phyloP scores from a whole-genome alignment of 2,888 invertebrate species.

The Erpobdella octoculata region DNA sequence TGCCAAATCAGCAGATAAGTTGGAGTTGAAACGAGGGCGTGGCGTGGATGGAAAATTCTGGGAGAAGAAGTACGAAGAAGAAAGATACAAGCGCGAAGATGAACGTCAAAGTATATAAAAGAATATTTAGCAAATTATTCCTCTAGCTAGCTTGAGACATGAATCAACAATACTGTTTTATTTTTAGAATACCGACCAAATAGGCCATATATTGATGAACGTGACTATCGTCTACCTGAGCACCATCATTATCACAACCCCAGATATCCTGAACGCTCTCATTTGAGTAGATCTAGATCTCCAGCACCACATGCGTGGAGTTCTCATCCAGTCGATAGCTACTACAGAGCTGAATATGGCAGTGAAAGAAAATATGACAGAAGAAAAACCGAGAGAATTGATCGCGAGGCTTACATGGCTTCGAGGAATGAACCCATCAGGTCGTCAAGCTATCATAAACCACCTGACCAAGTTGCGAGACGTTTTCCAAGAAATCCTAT shows the following conservation, averaged over 20 bases:
- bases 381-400: no score
- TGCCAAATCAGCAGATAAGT: not conserved
- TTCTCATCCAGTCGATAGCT: no score
- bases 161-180: slow-evolving; percentile 6
- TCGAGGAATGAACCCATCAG: not conserved
- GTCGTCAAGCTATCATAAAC: not conserved
- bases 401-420: not conserved
- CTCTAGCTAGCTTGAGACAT: not conserved
- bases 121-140: not conserved
- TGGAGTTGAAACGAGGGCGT: not conserved
- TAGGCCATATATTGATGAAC: not conserved
- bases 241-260: not conserved
- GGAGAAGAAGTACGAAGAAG: not conserved
- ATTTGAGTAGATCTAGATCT: not conserved
- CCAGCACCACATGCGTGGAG: not conserved
- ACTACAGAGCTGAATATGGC: not conserved
- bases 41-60: not conserved
- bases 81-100: not conserved
- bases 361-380: slow-evolving; percentile 3
- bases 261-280: slow-evolving; percentile 3
- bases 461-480: no score
- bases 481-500: no score
- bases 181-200: not conserved
- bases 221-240: not conserved
- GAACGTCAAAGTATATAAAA: slow-evolving; percentile 10